Conservation (phyloP, 2,797 vertebrate genomes). For the Calcarius lapponicus region DNA sequence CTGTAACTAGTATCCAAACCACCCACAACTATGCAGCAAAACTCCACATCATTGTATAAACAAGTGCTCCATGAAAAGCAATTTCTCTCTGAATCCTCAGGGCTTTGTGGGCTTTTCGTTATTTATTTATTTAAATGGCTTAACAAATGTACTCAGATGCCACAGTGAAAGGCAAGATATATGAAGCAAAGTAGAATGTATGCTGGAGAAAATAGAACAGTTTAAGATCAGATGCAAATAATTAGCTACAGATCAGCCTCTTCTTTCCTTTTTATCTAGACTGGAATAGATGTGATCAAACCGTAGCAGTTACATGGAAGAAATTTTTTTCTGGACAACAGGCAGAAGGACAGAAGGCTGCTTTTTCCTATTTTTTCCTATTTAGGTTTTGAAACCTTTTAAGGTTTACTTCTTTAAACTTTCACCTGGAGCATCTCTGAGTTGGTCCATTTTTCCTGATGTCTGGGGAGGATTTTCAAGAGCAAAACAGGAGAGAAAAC, state of each 20-base stretch:
- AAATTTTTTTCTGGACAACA: not conserved
- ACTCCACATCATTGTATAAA: slow-evolving; percentile 28
- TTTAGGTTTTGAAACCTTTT: not conserved
- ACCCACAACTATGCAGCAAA: slow-evolving; percentile 36
- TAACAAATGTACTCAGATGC: slow-evolving; percentile 13
- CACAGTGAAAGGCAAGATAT: not conserved
- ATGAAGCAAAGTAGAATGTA: not conserved
- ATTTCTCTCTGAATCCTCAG: slow-evolving; percentile 16
- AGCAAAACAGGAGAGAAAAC: not conserved
- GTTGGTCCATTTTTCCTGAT: not conserved
- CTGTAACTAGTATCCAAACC: not conserved
- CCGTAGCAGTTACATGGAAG: not conserved
- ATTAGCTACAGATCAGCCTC: not conserved
- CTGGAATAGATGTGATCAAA: not conserved
- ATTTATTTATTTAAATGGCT: slow-evolving; percentile 55
- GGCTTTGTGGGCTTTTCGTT: not conserved
- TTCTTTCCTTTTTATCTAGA: not conserved
- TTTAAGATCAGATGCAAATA: not conserved
- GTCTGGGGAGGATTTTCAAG: not conserved
- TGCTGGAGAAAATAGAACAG: not conserved
- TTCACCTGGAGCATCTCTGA: accelerated
- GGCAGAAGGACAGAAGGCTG: not conserved
- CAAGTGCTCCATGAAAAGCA: not conserved
- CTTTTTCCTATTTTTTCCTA: not conserved
- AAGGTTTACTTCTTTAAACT: not conserved